Evolutionary conservation across 2,888 invertebrate genomes (phyloP).

Genomic region (Ectemnius lituratus): DNA sequence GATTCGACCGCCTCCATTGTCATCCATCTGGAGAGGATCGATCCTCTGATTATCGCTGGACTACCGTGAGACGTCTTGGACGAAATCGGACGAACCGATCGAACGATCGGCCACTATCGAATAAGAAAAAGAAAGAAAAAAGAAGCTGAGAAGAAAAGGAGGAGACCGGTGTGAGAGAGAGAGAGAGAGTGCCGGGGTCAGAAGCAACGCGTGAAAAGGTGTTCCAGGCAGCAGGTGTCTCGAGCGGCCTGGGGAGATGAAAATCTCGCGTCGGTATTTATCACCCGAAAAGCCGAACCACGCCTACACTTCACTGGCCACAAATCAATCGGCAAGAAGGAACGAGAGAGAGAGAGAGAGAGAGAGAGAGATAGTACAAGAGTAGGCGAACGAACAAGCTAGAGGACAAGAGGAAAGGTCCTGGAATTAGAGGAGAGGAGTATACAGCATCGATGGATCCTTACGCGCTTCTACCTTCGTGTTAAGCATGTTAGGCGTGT

Average conservation of each 20-base stretch:
- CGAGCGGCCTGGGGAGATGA: conserved; percentile 57
- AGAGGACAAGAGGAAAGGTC: conserved; percentile 1
- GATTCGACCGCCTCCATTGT: no score
- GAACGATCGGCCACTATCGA: conserved; percentile 43
- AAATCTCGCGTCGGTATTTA: conserved; percentile 65
- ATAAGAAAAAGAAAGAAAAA: not conserved
- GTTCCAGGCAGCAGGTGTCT: conserved; percentile 65
- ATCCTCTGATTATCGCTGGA: not conserved
- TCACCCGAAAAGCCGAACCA: conserved; percentile 56
- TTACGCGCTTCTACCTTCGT: no score
- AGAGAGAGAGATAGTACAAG: not conserved
- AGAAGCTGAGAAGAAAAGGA: not conserved
- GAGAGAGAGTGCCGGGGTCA: conserved; percentile 28
- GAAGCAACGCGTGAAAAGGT: conserved; percentile 56
- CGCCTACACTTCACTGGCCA: conserved; percentile 66
- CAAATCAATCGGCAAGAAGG: conserved; percentile 70
- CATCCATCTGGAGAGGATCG: conserved; percentile 1
- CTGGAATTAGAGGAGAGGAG: not conserved
- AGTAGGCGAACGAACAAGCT: not conserved
- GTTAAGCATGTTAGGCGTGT: no score
- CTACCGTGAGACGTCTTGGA: conserved; percentile 7
- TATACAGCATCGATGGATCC: not conserved
- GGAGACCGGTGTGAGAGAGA: not conserved
- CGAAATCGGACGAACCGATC: not conserved
- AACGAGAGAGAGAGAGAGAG: conserved; percentile 7